phyloP scores from a whole-genome alignment of 2,113 vertebrate species.

The Sprattus sprattus region DNA sequence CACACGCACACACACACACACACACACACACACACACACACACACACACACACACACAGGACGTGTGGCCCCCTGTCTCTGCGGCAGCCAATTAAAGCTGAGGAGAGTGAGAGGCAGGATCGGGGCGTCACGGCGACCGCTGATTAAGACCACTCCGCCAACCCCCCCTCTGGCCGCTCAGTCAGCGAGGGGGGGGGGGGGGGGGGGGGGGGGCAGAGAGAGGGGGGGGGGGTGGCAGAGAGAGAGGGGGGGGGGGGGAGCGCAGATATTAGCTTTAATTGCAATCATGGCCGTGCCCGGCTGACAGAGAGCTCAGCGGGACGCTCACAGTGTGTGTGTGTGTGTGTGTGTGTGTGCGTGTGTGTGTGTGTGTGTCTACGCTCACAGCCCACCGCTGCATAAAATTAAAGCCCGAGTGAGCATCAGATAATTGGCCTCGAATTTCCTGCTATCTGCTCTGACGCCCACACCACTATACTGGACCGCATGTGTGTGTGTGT shows the following conservation, averaged over 20 bases:
- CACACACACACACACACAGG: neutral
- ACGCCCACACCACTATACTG: neutral
- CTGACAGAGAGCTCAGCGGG: conserved; percentile 47
- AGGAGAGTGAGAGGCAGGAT: conserved; percentile 30
- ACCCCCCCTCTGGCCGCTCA: neutral
- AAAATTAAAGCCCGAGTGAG: conserved; percentile 64
- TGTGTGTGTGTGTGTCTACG: too few species aligned
- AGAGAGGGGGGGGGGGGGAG: conserved; percentile 29
- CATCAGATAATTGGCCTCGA: conserved; percentile 42
- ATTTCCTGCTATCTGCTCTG: conserved; percentile 33
- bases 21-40: neutral
- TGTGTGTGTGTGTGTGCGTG: too few species aligned
- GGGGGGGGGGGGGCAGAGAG: too few species aligned
- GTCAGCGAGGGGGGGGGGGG: conserved; percentile 29
- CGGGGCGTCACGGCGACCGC: conserved; percentile 34
- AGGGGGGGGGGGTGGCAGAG: too few species aligned
- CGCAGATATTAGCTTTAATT: conserved; percentile 74
- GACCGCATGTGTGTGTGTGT: conserved; percentile 39
- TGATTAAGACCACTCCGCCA: conserved; percentile 67
- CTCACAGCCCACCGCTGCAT: conserved; percentile 58
- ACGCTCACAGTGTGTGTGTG: conserved; percentile 62
- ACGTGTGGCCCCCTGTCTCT: conserved; percentile 9
- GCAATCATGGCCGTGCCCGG: conserved; percentile 64
- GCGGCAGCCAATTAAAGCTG: conserved; percentile 36
- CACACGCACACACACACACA: neutral